A percentile compares a stretch with the other conserved stretches of the same genome.
These are phyloP conservation scores for Pogona vitticeps DNA, from an alignment of 2,113 vertebrate genomes.

Conservation along the genomic window DNA sequence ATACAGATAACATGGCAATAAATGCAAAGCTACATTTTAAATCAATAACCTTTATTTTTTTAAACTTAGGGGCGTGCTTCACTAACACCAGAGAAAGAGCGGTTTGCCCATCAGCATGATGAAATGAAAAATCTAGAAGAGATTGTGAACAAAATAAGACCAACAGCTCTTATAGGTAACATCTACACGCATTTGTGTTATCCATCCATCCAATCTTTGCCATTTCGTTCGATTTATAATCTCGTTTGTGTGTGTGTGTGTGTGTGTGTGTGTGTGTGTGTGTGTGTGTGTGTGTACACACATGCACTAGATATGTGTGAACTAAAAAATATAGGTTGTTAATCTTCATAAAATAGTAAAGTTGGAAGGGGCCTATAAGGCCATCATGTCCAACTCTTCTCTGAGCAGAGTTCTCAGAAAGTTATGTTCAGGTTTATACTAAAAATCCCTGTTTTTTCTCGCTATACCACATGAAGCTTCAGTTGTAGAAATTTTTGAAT, in stretches of 20 bases:
- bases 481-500: not conserved
- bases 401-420: not conserved
- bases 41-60: slow-evolving; percentile 15
- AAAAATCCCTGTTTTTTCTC: too few relatives aligned
- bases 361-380: too few relatives aligned
- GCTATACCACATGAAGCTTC: too few relatives aligned
- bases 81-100: slow-evolving; percentile 88
- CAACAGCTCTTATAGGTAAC: slow-evolving; percentile 93
- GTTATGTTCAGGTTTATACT: too few relatives aligned
- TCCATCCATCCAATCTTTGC: not conserved
- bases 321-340: slow-evolving; percentile 6
- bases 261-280: not conserved
- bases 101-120: slow-evolving; percentile 88
- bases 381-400: too few relatives aligned
- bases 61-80: slow-evolving; percentile 83
- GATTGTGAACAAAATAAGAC: slow-evolving; percentile 86
- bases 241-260: not conserved
- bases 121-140: slow-evolving; percentile 90
- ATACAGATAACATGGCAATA: not conserved
- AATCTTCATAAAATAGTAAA: too few relatives aligned
- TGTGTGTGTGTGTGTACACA: not conserved
- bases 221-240: slow-evolving; percentile 31
- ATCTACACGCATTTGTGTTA: not conserved
- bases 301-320: not conserved
- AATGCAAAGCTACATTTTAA: slow-evolving; percentile 8